Evolutionary conservation across 1,140 invertebrate species (phyloP).

Genomic region (Eumeta japonica): DNA sequence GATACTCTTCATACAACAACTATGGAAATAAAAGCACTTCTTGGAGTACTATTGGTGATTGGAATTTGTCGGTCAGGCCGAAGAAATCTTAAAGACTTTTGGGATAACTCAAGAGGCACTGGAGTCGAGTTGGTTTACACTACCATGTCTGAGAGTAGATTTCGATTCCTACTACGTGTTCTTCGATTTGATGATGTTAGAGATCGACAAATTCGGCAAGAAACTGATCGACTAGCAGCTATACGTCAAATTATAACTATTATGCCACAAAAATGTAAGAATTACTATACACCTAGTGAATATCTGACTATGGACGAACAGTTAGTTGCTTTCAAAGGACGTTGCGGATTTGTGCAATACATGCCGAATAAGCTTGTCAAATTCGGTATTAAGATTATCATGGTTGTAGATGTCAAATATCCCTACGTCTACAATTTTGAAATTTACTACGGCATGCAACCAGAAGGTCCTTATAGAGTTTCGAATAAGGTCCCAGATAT

Average conservation of each 20-base stretch:
- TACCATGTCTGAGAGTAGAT: too few relatives aligned
- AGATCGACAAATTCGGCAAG: too few relatives aligned
- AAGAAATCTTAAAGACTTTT: slow-evolving; percentile 5
- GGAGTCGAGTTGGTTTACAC: too few relatives aligned
- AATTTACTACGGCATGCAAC: not conserved
- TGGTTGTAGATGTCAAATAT: not conserved
- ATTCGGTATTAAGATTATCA: slow-evolving; percentile 1
- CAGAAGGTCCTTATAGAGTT: too few relatives aligned
- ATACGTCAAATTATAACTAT: not conserved
- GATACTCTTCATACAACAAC: slow-evolving; percentile 1
- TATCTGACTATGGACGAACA: too few relatives aligned
- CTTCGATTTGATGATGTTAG: too few relatives aligned
- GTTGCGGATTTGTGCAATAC: too few relatives aligned
- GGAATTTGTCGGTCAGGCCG: slow-evolving; percentile 2
- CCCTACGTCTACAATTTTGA: not conserved
- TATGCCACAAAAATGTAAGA: slow-evolving; percentile 1
- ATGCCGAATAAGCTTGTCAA: slow-evolving; percentile 16
- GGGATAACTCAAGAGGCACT: slow-evolving; percentile 3
- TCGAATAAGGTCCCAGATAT: too few relatives aligned
- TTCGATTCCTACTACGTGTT: too few relatives aligned
- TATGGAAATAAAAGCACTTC: too few relatives aligned
- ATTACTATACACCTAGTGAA: too few relatives aligned
- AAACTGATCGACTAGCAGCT: slow-evolving; percentile 2
- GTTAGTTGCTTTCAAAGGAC: too few relatives aligned
- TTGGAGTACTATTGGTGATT: not conserved